phyloP scores from a whole-genome alignment of 2,797 vertebrate species.

The Oreortyx pictus region DNA sequence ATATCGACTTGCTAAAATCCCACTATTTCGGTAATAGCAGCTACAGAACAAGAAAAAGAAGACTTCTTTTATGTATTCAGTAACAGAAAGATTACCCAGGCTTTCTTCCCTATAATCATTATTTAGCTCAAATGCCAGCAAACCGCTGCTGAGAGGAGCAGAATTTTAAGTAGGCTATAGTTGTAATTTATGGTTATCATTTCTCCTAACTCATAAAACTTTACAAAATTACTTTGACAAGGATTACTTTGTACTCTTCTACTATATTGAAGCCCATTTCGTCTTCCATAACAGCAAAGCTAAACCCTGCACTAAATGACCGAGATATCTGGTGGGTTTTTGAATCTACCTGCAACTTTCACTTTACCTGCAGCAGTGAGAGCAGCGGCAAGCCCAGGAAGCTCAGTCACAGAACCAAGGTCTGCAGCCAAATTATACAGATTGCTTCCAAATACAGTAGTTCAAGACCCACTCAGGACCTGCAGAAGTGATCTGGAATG shows the following conservation, averaged over 20 bases:
- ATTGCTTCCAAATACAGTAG: accelerated
- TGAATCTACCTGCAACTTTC: not conserved
- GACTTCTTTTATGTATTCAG: not conserved
- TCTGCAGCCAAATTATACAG: not conserved
- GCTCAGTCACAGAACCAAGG: not conserved
- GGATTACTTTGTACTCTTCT: not conserved
- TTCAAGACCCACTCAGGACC: not conserved
- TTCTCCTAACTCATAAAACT: not conserved
- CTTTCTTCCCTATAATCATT: not conserved
- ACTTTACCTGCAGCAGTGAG: too few relatives aligned
- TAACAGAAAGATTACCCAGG: not conserved
- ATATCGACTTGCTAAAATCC: not conserved
- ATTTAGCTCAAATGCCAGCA: not conserved
- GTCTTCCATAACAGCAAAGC: not conserved
- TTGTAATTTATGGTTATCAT: not conserved
- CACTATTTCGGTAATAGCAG: not conserved
- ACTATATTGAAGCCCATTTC: not conserved
- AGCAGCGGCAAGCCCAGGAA: not conserved
- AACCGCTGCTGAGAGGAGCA: not conserved
- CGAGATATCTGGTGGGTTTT: not conserved
- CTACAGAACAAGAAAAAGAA: not conserved
- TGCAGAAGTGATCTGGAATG: not conserved
- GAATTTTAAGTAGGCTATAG: not conserved
- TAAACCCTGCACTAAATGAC: not conserved
- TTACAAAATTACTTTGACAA: not conserved